Evolutionary conservation across 2,888 invertebrate species (phyloP).

Genomic region (Pardosa pseudoannulata): DNA sequence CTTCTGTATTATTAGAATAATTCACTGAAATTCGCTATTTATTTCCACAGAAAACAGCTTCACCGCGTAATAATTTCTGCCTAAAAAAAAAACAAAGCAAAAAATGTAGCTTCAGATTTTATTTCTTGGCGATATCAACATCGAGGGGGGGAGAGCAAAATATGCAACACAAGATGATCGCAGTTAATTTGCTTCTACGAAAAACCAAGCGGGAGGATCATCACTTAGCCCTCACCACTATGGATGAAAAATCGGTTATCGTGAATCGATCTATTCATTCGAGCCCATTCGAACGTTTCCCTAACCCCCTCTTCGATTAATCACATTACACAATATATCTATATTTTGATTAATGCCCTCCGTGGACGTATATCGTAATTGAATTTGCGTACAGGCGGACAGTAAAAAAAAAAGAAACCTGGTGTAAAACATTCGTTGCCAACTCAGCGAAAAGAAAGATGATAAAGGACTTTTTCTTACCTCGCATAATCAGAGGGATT

Average conservation of each 20-base stretch:
- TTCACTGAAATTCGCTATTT: too few species aligned
- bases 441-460: neutral
- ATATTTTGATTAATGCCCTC: constrained; percentile 49
- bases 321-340: constrained; percentile 16
- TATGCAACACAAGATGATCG: too few species aligned
- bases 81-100: too few species aligned
- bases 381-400: constrained; percentile 36
- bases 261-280: constrained; percentile 10
- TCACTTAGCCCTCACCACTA: neutral
- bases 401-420: constrained; percentile 20
- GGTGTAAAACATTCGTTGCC: constrained; percentile 42
- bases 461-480: constrained; percentile 17
- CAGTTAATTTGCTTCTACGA: too few species aligned
- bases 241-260: constrained; percentile 12
- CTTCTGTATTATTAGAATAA: too few species aligned
- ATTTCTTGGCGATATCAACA: too few species aligned
- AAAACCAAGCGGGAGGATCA: too few species aligned
- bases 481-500: neutral
- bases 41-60: too few species aligned
- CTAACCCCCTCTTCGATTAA: constrained; percentile 23
- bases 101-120: too few species aligned
- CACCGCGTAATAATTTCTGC: too few species aligned
- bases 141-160: too few species aligned
- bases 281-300: neutral
- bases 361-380: constrained; percentile 45